Base-by-base conservation (phyloP, 2,797 vertebrate species). In the Nasua narica region DNA sequence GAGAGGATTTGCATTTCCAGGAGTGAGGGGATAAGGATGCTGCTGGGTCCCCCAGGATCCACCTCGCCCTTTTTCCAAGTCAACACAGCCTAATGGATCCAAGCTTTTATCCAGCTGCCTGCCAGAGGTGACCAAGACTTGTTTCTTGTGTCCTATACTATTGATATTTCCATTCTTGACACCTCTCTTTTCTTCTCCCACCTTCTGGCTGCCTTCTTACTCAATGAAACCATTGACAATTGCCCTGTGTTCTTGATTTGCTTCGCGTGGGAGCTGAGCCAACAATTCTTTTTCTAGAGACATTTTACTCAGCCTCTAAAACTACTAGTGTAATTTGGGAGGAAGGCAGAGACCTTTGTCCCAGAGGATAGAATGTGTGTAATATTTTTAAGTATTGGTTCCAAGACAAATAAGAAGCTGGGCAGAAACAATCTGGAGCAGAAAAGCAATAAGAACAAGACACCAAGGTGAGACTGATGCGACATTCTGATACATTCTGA, bases 111-210 rank as follows among this genome's bases (percentile, higher is more conserved):
- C 60, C 9, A 37, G 56, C 40, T 25, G 18, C 46, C 27, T 46
- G 50, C 18, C 0, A 1, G 25, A 74, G 21, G 2, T 25, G n/a
- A 56, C 1, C 29, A 19, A 37, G 8, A 13, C 9, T 4, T 58
- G 29, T n/a, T 67, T 18, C 62, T 32, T 14, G 35, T 35, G 15
- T 14, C 11, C 27, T 62, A 9, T 50, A 4, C 6, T 54, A n/a
- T 3, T 21, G 43, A 27, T 23, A n/a, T n/a, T 69, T 94, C 43
- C 13, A 35, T 54, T 76, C 4, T 32, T 37, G 1, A 11, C 7
- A 6, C 0, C 1, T 12, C 11, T 46, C 16, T 46, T 9, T 76
- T 11, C 35, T 83, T 37, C 19, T n/a, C 37, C 18, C 62, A n/a
- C 4, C 52, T 46, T 4, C 9, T 54, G 48, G 35, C 15, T 62